Conservation (phyloP, 2,888 invertebrate genomes). For the Erynnis tages region DNA sequence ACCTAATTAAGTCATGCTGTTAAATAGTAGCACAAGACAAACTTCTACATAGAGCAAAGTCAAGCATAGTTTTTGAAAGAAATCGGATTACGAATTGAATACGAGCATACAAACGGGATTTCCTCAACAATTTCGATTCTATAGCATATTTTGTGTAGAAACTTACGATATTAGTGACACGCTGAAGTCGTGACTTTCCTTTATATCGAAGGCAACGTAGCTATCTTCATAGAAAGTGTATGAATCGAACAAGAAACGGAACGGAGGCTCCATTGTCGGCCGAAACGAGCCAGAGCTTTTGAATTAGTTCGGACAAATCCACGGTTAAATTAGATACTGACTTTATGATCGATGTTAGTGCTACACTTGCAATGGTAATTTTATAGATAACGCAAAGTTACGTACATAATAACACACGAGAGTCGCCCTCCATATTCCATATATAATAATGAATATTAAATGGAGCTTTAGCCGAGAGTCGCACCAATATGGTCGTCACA, state of each 20-base stretch:
- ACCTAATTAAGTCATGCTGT: no score
- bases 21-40: no score
- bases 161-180: no score
- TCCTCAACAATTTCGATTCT: no score
- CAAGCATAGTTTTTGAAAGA: no score
- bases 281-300: constrained; percentile 23
- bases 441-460: constrained; percentile 51
- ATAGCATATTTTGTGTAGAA: no score
- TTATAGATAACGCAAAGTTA: constrained; percentile 66
- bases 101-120: no score
- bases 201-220: no score
- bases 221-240: no score
- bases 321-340: constrained; percentile 12
- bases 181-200: no score
- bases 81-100: no score
- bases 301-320: constrained; percentile 26
- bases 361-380: constrained; percentile 54
- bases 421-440: constrained; percentile 49
- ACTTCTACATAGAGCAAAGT: no score
- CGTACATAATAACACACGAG: constrained; percentile 54
- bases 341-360: constrained; percentile 35
- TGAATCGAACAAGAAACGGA: background rate
- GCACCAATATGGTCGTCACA: constrained; percentile 40
- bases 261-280: background rate
- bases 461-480: constrained; percentile 38